phyloP scores from a whole-genome alignment of 2,888 invertebrate species.

The Melanophora roralis region DNA sequence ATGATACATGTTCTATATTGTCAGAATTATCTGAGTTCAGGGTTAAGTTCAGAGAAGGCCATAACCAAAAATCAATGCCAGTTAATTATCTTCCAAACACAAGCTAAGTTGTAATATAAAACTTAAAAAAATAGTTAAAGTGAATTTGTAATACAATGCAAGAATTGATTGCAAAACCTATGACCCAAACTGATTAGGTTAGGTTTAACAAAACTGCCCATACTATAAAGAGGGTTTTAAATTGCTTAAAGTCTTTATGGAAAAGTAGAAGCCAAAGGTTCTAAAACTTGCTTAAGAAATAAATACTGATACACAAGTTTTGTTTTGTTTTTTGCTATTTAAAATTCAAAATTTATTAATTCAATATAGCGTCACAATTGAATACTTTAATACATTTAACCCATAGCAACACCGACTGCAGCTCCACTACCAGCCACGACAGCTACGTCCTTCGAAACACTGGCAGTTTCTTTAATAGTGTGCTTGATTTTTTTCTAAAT shows the following conservation, averaged over 20 bases:
- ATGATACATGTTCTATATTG: slow-evolving; percentile 69
- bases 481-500: slow-evolving; percentile 62
- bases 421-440: slow-evolving; percentile 59
- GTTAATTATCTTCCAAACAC: slow-evolving; percentile 34
- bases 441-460: slow-evolving; percentile 58
- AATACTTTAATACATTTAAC: slow-evolving; percentile 17
- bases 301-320: too few relatives aligned
- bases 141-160: slow-evolving; percentile 34
- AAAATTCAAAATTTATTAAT: not conserved
- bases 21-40: slow-evolving; percentile 66
- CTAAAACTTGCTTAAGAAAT: too few relatives aligned
- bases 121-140: slow-evolving; percentile 21
- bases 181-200: slow-evolving; percentile 32
- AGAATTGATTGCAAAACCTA: slow-evolving; percentile 44
- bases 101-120: not conserved
- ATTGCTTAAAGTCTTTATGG: not conserved
- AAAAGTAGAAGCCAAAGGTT: too few relatives aligned
- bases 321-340: not conserved
- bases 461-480: slow-evolving; percentile 55
- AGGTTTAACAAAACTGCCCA: slow-evolving; percentile 23
- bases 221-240: not conserved
- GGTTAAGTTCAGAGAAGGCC: slow-evolving; percentile 65
- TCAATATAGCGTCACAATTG: not conserved
- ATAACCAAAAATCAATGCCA: slow-evolving; percentile 67
- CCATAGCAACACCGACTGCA: slow-evolving; percentile 55